These are phyloP conservation scores for Buathra laborator DNA, from an alignment of 2,888 invertebrate genomes.

Conservation along the genomic window DNA sequence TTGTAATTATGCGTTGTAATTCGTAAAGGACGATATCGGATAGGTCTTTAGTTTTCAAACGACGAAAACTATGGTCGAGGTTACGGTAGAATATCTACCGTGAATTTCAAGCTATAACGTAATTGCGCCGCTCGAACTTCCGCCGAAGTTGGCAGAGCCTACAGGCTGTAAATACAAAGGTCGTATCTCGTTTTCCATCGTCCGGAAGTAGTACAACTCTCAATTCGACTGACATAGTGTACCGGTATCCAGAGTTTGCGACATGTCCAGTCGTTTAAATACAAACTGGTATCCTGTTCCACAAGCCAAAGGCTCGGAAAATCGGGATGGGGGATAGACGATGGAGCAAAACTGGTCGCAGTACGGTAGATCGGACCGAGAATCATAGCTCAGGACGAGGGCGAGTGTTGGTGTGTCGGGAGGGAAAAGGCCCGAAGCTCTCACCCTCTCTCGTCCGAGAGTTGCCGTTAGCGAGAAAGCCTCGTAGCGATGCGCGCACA, in stretches of 20 bases:
- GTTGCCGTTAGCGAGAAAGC: conserved; percentile 64
- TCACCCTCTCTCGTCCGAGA: conserved; percentile 30
- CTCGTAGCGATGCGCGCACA: conserved; percentile 33
- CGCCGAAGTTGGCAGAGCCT: conserved; percentile 2
- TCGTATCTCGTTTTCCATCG: neutral
- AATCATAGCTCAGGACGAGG: conserved; percentile 81
- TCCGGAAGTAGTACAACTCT: conserved; percentile 36
- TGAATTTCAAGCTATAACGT: too few relatives aligned
- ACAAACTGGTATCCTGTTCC: conserved; percentile 25
- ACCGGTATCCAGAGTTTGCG: conserved; percentile 51
- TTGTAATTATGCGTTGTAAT: too few relatives aligned
- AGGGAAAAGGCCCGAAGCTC: conserved; percentile 42
- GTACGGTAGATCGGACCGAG: conserved; percentile 78
- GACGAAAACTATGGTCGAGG: too few relatives aligned
- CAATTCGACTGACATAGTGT: conserved; percentile 16
- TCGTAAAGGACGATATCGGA: too few relatives aligned
- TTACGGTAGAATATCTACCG: too few relatives aligned
- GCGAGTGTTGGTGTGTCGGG: conserved; percentile 67
- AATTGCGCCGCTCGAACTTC: too few relatives aligned
- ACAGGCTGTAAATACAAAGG: conserved; percentile 14
- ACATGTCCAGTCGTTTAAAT: conserved; percentile 59
- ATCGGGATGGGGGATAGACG: conserved; percentile 36
- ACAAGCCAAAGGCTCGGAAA: conserved; percentile 32
- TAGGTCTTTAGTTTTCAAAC: too few relatives aligned
- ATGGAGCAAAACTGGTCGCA: conserved; percentile 48